Conservation (phyloP, 2,888 invertebrate species). For the Oscheius sp. region DNA sequence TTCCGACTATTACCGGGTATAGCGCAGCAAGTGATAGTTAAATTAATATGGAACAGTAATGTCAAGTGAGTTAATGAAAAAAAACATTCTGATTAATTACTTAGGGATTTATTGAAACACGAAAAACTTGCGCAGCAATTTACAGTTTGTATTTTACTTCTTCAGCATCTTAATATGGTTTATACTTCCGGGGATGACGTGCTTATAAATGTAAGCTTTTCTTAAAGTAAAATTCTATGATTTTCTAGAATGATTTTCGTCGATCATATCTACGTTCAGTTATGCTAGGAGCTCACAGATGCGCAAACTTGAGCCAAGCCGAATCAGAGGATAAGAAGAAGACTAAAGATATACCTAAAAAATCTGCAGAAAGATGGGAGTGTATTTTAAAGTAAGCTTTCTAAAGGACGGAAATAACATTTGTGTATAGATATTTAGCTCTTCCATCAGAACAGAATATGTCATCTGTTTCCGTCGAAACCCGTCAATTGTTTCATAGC, state of each 20-base stretch:
- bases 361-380: slow-evolving; percentile 76
- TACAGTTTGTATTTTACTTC: neutral
- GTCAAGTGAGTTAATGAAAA: slow-evolving; percentile 31
- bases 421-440: slow-evolving; percentile 64
- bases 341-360: slow-evolving; percentile 71
- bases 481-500: slow-evolving; percentile 90
- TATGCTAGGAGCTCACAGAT: slow-evolving; percentile 54
- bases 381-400: slow-evolving; percentile 68
- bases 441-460: slow-evolving; percentile 64
- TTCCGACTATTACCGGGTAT: slow-evolving; percentile 64
- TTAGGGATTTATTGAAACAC: slow-evolving; percentile 11
- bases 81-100: neutral
- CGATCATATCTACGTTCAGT: slow-evolving; percentile 61
- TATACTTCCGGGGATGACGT: neutral
- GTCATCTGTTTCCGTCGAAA: slow-evolving; percentile 79
- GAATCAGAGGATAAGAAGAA: slow-evolving; percentile 50
- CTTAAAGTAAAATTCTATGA: neutral
- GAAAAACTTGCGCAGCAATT: slow-evolving; percentile 13
- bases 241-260: slow-evolving; percentile 55
- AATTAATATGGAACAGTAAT: slow-evolving; percentile 55
- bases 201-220: slow-evolving; percentile 11
- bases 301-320: slow-evolving; percentile 24
- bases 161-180: slow-evolving; percentile 10
- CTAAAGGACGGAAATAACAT: neutral
- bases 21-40: slow-evolving; percentile 60